Evolutionary conservation across 1,140 invertebrate genomes (phyloP).

Genomic region (Lordiphosa collinella): DNA sequence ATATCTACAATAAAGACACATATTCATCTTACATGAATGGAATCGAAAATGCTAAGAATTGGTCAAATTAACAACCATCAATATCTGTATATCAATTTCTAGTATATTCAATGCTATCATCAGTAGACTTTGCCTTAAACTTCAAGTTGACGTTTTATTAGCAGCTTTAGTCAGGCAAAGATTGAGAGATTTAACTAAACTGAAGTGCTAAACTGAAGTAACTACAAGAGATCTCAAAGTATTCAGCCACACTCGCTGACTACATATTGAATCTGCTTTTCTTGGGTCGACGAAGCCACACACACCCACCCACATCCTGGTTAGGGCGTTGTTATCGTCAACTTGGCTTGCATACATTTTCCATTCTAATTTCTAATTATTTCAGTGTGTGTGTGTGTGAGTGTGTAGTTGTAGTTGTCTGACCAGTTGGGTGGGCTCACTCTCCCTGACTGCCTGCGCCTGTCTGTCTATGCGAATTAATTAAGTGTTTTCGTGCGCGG

Average conservation of each 20-base stretch:
- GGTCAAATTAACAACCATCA: no score
- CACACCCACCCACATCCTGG: constrained; percentile 9
- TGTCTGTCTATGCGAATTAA: constrained; percentile 77
- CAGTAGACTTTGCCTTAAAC: no score
- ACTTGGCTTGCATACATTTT: constrained; percentile 57
- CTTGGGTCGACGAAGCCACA: neutral
- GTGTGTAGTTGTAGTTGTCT: constrained; percentile 30
- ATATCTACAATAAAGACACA: no score
- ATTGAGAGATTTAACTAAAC: neutral
- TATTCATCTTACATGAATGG: no score
- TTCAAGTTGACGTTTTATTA: no score
- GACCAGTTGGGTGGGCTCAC: constrained; percentile 56
- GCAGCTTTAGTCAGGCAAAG: no score
- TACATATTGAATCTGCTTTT: constrained; percentile 60
- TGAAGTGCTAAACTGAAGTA: no score
- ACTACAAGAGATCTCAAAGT: constrained; percentile 1
- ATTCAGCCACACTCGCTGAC: constrained; percentile 14
- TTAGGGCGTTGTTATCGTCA: constrained; percentile 59
- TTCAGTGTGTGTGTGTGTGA: constrained; percentile 37
- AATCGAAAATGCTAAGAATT: no score
- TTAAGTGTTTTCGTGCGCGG: constrained; percentile 78
- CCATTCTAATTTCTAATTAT: constrained; percentile 79
- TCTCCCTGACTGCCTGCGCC: constrained; percentile 14
- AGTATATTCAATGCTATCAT: no score
- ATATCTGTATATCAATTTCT: no score